These are phyloP conservation scores for Mus spicilegus DNA, from an alignment of 2,113 vertebrate species.

Conservation along the genomic window DNA sequence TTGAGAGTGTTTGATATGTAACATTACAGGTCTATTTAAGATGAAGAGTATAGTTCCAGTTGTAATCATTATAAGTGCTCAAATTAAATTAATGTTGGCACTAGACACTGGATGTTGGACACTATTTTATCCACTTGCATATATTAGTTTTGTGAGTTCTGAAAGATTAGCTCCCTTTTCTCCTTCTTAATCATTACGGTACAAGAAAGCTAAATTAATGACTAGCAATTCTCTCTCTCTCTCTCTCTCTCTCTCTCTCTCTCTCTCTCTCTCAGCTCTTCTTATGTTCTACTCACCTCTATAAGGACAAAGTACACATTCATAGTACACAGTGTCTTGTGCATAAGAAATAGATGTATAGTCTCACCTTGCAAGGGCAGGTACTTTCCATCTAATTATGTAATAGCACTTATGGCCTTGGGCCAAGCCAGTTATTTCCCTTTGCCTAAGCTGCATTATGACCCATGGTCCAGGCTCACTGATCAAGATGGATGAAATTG, in stretches of 20 bases:
- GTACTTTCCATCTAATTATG: slow-evolving; percentile 19
- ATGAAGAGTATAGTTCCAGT: not conserved
- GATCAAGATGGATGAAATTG: not conserved
- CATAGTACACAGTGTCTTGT: not conserved
- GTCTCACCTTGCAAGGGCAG: slow-evolving; percentile 30
- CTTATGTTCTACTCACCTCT: not conserved
- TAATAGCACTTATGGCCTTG: slow-evolving; percentile 34
- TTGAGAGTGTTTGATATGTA: not conserved
- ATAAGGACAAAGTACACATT: not conserved
- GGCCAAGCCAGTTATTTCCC: slow-evolving; percentile 23
- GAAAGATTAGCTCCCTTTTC: slow-evolving; percentile 17
- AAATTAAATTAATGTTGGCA: not conserved
- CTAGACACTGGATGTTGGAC: not conserved
- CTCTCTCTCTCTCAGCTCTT: not conserved
- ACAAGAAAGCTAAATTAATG: slow-evolving; percentile 36
- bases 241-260: not conserved
- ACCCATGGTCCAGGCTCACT: not conserved
- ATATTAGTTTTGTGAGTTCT: not conserved
- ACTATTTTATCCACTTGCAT: not conserved
- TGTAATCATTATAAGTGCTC: not conserved
- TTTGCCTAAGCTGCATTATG: slow-evolving; percentile 38
- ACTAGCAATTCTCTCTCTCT: not conserved
- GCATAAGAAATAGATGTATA: not conserved
- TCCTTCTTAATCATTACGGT: slow-evolving; percentile 29
- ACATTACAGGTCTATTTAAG: not conserved